A percentile compares a stretch with the other conserved stretches of the same genome.
Conservation (phyloP, 2,888 invertebrate species). For the Hermodice carunculata region DNA sequence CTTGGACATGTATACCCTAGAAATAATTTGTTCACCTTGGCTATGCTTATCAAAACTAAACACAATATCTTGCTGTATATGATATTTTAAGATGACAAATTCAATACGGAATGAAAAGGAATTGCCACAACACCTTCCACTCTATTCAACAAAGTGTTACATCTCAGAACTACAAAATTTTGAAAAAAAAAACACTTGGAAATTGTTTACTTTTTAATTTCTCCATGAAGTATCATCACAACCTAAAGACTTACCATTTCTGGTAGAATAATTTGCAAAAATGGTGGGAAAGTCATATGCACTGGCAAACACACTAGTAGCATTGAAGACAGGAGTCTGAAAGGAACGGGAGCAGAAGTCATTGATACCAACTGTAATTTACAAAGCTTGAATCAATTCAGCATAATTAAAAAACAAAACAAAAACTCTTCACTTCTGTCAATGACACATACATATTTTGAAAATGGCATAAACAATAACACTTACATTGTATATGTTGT, state of each 20-base stretch:
- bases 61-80: too few relatives aligned
- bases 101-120: too few relatives aligned
- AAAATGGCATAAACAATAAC: neutral
- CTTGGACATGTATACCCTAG: too few relatives aligned
- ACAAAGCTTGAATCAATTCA: too few relatives aligned
- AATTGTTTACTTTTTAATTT: neutral
- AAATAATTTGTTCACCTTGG: too few relatives aligned
- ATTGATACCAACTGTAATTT: too few relatives aligned
- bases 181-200: too few relatives aligned
- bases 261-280: constrained; percentile 73
- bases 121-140: too few relatives aligned
- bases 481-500: constrained; percentile 73
- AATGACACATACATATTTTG: neutral
- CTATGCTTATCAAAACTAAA: too few relatives aligned
- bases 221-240: neutral
- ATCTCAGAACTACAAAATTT: too few relatives aligned
- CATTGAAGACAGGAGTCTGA: constrained; percentile 73
- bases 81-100: too few relatives aligned
- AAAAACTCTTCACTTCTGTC: neutral
- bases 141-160: too few relatives aligned
- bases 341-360: constrained; percentile 39
- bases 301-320: constrained; percentile 67
- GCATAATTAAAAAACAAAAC: neutral
- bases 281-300: constrained; percentile 73
- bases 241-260: constrained; percentile 78